Conservation (phyloP, 2,113 vertebrate species). For the Ptilonorhynchus violaceus region DNA sequence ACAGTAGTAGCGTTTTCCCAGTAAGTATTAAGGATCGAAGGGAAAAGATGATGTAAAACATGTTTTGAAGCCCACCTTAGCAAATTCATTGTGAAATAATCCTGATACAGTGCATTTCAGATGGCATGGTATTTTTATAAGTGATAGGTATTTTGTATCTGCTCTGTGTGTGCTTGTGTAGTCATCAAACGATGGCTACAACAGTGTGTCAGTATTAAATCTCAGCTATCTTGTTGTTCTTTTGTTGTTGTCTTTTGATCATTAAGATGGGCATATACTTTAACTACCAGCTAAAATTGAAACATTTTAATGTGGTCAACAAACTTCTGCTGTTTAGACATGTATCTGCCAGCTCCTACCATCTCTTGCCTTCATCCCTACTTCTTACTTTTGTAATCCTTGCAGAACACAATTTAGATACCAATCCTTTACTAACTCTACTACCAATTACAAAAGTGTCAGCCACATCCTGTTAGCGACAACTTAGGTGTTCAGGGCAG, state of each 20-base stretch:
- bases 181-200: neutral
- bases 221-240: neutral
- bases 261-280: neutral
- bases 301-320: neutral
- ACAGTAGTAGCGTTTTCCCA: neutral
- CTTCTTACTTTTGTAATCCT: neutral
- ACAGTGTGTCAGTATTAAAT: neutral
- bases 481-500: neutral
- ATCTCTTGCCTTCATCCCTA: neutral
- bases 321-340: neutral
- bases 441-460: neutral
- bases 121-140: neutral
- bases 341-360: neutral
- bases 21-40: neutral
- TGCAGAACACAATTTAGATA: neutral
- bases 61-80: neutral
- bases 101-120: neutral
- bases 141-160: neutral
- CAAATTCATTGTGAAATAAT: neutral
- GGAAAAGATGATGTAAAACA: neutral
- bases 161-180: neutral
- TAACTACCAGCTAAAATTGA: neutral
- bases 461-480: neutral
- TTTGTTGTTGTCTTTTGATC: neutral
- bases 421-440: neutral